A percentile compares a stretch with the other conserved stretches of the same genome.
Evolutionary conservation across 1,140 invertebrate genomes (phyloP).

Genomic region (Cyclina sinensis): DNA sequence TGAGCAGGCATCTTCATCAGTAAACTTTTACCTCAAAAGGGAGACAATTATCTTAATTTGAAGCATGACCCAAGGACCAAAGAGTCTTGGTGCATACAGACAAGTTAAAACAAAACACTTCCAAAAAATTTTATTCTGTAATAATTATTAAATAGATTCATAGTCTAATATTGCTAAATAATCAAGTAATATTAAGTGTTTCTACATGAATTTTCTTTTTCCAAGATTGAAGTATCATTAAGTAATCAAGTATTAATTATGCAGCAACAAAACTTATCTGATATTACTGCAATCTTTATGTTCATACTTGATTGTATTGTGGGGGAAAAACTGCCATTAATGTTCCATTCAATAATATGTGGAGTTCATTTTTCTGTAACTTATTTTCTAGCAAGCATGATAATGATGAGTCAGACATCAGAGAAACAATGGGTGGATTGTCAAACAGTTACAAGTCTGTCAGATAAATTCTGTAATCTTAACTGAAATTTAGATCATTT

Average conservation of each 20-base stretch:
- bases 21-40: too few species aligned
- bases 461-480: constrained; percentile 15
- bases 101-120: too few species aligned
- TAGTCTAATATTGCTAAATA: too few species aligned
- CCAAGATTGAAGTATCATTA: not conserved
- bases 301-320: constrained; percentile 12
- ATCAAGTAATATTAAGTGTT: too few species aligned
- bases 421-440: not conserved
- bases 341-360: constrained; percentile 42
- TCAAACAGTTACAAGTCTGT: not conserved
- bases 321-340: not conserved
- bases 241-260: constrained; percentile 61
- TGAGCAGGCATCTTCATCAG: too few species aligned
- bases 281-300: constrained; percentile 34
- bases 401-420: not conserved
- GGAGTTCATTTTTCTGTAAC: not conserved
- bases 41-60: too few species aligned
- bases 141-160: too few species aligned
- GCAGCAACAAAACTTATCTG: constrained; percentile 42
- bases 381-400: not conserved
- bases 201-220: not conserved
- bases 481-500: not conserved
- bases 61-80: too few species aligned
- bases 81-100: too few species aligned
- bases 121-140: too few species aligned